Conservation (phyloP, 2,888 invertebrate species). For the Lepidochitona cinerea region DNA sequence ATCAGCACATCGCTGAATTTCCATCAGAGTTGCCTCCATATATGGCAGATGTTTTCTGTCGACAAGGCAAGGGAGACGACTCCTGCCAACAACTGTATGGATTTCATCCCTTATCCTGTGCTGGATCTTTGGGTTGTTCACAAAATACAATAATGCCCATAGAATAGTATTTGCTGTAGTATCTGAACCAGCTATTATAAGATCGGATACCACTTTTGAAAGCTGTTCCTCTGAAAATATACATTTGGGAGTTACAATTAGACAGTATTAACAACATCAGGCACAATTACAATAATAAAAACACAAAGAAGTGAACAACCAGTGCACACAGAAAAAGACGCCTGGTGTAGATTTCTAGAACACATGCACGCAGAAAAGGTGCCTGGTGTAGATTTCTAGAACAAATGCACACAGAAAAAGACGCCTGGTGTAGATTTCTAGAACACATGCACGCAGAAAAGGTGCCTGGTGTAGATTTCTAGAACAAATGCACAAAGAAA, state of each 20-base stretch:
- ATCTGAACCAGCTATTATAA: slow-evolving; percentile 33
- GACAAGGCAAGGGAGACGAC: slow-evolving; percentile 20
- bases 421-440: no score
- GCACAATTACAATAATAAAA: no score
- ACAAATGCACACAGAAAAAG: no score
- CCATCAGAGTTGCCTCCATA: slow-evolving; percentile 10
- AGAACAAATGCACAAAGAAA: no score
- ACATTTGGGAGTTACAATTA: not conserved
- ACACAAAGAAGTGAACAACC: no score
- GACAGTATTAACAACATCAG: no score
- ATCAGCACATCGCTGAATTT: slow-evolving; percentile 20
- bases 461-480: no score
- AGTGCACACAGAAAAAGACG: no score
- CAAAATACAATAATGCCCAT: slow-evolving; percentile 29
- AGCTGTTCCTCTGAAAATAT: slow-evolving; percentile 34
- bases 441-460: no score
- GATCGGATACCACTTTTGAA: slow-evolving; percentile 30
- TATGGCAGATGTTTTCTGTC: slow-evolving; percentile 14
- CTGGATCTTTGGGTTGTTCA: slow-evolving; percentile 26
- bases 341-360: no score
- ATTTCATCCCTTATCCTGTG: slow-evolving; percentile 62
- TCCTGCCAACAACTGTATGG: slow-evolving; percentile 62
- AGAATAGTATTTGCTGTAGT: slow-evolving; percentile 33
- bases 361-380: no score
- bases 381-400: no score